Conservation (phyloP, 2,888 invertebrate genomes). For the Myathropa florea region DNA sequence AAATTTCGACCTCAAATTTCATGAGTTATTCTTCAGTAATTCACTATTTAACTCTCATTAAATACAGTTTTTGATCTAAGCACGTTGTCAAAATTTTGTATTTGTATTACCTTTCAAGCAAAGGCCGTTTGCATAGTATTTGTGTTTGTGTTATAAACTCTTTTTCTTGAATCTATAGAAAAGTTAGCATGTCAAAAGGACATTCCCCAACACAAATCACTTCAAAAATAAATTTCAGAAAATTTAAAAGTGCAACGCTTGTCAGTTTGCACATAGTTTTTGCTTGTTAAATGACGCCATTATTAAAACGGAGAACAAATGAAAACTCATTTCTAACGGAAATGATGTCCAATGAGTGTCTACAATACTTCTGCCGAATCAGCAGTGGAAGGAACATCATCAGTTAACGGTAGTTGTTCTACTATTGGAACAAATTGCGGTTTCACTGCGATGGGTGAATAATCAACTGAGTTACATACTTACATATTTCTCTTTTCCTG, state of each 20-base stretch:
- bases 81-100: too few relatives aligned
- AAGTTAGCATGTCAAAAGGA: too few relatives aligned
- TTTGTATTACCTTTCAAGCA: too few relatives aligned
- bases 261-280: too few relatives aligned
- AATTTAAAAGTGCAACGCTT: slow-evolving; percentile 27
- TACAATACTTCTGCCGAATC: slow-evolving; percentile 50
- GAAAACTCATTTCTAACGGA: slow-evolving; percentile 58
- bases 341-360: slow-evolving; percentile 58
- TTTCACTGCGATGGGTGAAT: slow-evolving; percentile 48
- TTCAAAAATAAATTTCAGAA: not conserved
- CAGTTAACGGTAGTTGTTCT: slow-evolving; percentile 30
- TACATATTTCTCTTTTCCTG: slow-evolving; percentile 56
- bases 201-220: too few relatives aligned
- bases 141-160: too few relatives aligned
- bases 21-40: too few relatives aligned
- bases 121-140: too few relatives aligned
- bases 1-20: too few relatives aligned
- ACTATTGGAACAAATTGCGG: slow-evolving; percentile 33
- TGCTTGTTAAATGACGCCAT: not conserved
- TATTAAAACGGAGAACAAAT: slow-evolving; percentile 38
- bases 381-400: slow-evolving; percentile 41
- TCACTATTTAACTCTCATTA: too few relatives aligned
- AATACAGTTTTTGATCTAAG: too few relatives aligned
- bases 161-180: too few relatives aligned
- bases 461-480: slow-evolving; percentile 51